Base-by-base conservation (phyloP, 2,797 vertebrate genomes). In the Gastrophryne carolinensis region DNA sequence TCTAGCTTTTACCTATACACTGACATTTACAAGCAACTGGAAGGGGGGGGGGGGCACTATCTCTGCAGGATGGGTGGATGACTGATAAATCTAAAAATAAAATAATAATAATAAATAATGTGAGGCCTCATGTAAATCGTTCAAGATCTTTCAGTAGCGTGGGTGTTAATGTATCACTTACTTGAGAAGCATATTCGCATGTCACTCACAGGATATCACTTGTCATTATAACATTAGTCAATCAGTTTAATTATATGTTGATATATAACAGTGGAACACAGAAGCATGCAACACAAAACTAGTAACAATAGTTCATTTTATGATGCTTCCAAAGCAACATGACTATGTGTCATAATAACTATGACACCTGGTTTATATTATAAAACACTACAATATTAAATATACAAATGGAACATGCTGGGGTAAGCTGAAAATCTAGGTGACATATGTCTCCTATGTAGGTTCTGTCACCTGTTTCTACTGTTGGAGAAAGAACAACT, bases 201-300 rank as follows among this genome's bases (percentile, higher is more conserved):
- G 68, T 78, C 68, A 78, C 56, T 78, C 75, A 72, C 8, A 6
- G 57, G 27, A 53, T 54, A 41, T 27, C 15, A 63, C 29, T 61
- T 78, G 67, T 78, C 75, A 78, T 72, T 66, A 72, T 50, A 60
- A 54, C 60, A 64, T 54, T 65, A 78, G 39, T 78, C 32, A 27
- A 66, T 32, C 30, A 64, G 68, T 26, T 44, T 78, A 78, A 78
- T 72, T 39, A 78, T 66, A 78, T 72, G 68, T 78, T 78, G 61
- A 78, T 57, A 72, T 23, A 34, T 35, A 39, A 65, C 64, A 78
- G 64, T 64, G 69, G 21, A 44, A 44, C 41, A 71, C n/a, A 60
- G 57, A 57, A 64, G 60, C 57, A n/a, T 71, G 44, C 47, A 72
- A 57, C 37, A 30, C 52, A 61, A 41, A 10, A 10, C 75, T 66